Evolutionary conservation across 2,113 vertebrate genomes (phyloP).

Genomic region (Eonycteris spelaea): DNA sequence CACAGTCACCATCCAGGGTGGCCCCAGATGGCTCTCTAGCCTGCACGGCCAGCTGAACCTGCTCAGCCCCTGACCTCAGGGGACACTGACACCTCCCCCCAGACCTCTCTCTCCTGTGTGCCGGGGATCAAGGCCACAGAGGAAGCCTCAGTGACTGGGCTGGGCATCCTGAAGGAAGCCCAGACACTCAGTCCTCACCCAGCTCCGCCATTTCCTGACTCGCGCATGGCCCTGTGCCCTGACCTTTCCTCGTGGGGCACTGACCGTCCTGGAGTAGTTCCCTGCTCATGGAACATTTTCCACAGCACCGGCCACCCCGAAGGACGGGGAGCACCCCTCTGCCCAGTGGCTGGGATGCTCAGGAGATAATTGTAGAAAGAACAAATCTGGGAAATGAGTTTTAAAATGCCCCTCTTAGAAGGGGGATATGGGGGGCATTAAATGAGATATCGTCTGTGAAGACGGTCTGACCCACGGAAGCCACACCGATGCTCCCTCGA

Average conservation of each 20-base stretch:
- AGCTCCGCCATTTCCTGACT: neutral
- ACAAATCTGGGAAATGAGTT: neutral
- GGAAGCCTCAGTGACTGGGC: neutral
- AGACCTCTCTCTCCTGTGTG: neutral
- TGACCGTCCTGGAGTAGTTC: neutral
- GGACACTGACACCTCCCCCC: neutral
- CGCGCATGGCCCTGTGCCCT: neutral
- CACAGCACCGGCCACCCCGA: neutral
- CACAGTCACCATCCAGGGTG: too few species aligned
- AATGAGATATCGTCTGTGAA: neutral
- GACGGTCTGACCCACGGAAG: neutral
- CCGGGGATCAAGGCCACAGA: neutral
- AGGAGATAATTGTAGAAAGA: neutral
- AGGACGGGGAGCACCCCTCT: neutral
- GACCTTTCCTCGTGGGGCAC: neutral
- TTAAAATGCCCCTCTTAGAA: neutral
- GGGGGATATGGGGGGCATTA: neutral
- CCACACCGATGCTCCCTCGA: neutral
- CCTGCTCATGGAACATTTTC: neutral
- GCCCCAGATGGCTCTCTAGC: neutral
- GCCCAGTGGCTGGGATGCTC: neutral
- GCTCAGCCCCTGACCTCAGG: neutral
- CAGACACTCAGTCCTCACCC: neutral
- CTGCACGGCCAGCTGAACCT: neutral
- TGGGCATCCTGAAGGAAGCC: neutral